phyloP scores from a whole-genome alignment of 35 echinoderm and acorn worm genomes.

The Strongylocentrotus purpuratus region DNA sequence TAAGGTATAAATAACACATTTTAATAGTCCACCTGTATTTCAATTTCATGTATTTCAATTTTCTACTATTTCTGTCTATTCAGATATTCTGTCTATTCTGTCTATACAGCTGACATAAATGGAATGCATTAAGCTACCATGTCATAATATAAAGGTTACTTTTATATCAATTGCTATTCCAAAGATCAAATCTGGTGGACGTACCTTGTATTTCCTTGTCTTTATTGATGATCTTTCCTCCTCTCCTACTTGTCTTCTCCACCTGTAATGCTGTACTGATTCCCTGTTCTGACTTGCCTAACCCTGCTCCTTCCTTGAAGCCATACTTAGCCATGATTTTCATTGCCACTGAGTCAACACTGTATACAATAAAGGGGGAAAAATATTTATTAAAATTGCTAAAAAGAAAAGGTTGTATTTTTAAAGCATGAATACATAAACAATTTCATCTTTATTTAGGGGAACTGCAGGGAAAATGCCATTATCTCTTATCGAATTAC shows the following conservation, averaged over 20 bases:
- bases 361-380: background rate
- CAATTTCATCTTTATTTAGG: conserved; percentile 5
- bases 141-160: too few relatives aligned
- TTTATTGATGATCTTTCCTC: conserved; percentile 92
- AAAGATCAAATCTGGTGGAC: background rate
- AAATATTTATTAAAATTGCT: too few relatives aligned
- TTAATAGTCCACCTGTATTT: too few relatives aligned
- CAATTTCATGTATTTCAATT: too few relatives aligned
- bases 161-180: background rate
- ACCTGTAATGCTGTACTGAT: conserved; percentile 92
- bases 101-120: too few relatives aligned
- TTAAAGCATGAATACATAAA: background rate
- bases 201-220: conserved; percentile 53
- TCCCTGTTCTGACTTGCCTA: conserved; percentile 96
- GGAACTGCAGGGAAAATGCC: too few relatives aligned
- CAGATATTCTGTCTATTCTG: too few relatives aligned
- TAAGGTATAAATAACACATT: too few relatives aligned
- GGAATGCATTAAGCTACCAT: too few relatives aligned
- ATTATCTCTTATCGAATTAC: too few relatives aligned
- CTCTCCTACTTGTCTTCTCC: conserved; percentile 98
- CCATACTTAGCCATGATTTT: conserved; percentile 99
- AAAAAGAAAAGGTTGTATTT: background rate
- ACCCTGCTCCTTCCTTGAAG: conserved; percentile 84
- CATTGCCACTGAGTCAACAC: conserved; percentile 88
- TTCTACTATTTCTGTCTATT: too few relatives aligned